Conservation (phyloP, 2,888 invertebrate genomes). For the Lasius fuliginosus region DNA sequence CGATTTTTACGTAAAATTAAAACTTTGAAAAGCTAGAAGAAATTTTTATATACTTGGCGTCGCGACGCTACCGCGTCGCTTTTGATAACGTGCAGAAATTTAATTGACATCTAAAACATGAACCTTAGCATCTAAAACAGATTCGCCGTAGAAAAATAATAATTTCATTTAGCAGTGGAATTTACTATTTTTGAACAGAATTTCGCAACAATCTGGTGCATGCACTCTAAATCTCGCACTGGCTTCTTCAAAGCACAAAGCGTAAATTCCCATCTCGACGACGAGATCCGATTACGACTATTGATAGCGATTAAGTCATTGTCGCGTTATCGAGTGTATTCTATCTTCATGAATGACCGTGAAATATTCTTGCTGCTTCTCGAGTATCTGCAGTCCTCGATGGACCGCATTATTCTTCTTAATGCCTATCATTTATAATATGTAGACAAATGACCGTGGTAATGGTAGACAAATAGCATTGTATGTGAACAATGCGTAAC, state of each 20-base stretch:
- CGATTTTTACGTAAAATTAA: background rate
- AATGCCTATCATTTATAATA: constrained; percentile 20
- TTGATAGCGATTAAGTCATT: constrained; percentile 40
- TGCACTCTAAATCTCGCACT: background rate
- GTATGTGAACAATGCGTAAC: constrained; percentile 12
- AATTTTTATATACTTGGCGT: too few relatives aligned
- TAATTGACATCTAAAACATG: background rate
- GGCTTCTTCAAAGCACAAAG: background rate
- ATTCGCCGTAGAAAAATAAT: background rate
- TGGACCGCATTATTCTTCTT: constrained; percentile 13
- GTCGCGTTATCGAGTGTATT: constrained; percentile 31
- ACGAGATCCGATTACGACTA: constrained; percentile 16
- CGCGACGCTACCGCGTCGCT: too few relatives aligned
- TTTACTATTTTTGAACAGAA: background rate
- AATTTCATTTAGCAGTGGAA: background rate
- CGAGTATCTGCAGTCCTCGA: background rate
- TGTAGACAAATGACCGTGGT: constrained; percentile 5
- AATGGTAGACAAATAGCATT: constrained; percentile 18
- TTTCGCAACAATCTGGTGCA: background rate
- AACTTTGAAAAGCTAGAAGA: too few relatives aligned
- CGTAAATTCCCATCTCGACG: background rate
- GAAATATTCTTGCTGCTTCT: background rate
- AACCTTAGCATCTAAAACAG: background rate
- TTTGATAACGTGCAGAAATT: background rate
- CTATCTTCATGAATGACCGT: constrained; percentile 18